A percentile compares a stretch with the other conserved stretches of the same genome.
Conservation (phyloP, 2,888 invertebrate species). For the Thecophora atra region DNA sequence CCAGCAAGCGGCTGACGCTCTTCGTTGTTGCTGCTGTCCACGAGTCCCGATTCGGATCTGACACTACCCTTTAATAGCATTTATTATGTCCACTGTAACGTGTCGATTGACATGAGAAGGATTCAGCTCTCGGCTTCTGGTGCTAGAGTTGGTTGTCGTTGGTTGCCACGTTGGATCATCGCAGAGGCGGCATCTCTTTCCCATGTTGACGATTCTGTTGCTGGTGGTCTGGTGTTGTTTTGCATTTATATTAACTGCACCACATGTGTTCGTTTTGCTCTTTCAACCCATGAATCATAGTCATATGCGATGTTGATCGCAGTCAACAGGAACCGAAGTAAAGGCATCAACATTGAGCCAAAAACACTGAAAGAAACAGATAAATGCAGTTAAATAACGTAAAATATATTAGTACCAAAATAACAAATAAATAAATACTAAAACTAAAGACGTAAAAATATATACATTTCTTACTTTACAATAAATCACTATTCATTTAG, state of each 20-base stretch:
- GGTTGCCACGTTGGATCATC: constrained; percentile 39
- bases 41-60: background rate
- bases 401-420: no score
- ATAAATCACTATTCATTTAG: no score
- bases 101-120: constrained; percentile 20
- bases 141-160: no score
- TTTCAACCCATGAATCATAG: constrained; percentile 49
- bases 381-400: no score
- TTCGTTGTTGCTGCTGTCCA: background rate
- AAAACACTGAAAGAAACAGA: no score
- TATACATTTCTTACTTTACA: no score
- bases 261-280: constrained; percentile 47
- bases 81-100: constrained; percentile 48
- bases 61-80: constrained; percentile 45
- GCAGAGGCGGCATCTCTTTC: constrained; percentile 41
- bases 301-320: constrained; percentile 38
- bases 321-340: background rate
- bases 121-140: constrained; percentile 16
- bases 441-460: no score
- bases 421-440: no score
- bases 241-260: constrained; percentile 36
- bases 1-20: background rate
- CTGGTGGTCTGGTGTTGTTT: constrained; percentile 38
- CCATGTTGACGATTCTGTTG: constrained; percentile 32
- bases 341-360: no score